A percentile compares a stretch with the other conserved stretches of the same genome.
phyloP scores from a whole-genome alignment of 2,888 invertebrate species.

The Scaptodrosophila latifasciaeformis region DNA sequence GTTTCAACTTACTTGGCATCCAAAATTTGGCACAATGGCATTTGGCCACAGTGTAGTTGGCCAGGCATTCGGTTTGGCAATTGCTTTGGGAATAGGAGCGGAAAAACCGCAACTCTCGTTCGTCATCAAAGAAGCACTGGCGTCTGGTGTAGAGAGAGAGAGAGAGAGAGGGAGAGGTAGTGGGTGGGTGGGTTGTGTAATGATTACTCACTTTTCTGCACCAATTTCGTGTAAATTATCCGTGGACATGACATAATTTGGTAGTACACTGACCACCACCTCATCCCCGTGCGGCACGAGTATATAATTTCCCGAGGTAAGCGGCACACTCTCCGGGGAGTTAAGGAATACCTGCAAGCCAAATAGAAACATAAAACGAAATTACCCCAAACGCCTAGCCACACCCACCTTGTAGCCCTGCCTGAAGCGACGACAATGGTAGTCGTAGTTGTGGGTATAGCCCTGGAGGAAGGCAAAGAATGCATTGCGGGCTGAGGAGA shows the following conservation, averaged over 20 bases:
- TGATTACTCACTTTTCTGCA: conserved; percentile 72
- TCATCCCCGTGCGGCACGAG: conserved; percentile 75
- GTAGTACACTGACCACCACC: conserved; percentile 81
- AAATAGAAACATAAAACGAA: neutral
- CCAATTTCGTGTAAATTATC: conserved; percentile 79
- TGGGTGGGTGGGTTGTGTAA: neutral
- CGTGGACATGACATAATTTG: conserved; percentile 84
- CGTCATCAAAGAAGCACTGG: conserved; percentile 82
- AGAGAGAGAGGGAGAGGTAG: neutral
- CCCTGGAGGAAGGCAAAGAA: conserved; percentile 80
- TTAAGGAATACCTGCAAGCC: conserved; percentile 66
- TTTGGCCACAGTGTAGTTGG: conserved; percentile 79
- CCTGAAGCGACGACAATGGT: conserved; percentile 82
- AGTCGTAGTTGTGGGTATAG: conserved; percentile 80
- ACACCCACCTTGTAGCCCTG: conserved; percentile 81
- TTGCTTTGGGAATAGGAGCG: conserved; percentile 83
- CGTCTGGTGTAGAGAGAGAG: conserved; percentile 71
- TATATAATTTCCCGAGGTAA: conserved; percentile 72
- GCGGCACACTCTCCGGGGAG: conserved; percentile 72
- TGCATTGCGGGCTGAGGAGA: conserved; percentile 80
- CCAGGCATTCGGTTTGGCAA: conserved; percentile 83
- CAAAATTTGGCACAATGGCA: conserved; percentile 84
- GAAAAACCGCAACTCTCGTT: conserved; percentile 80
- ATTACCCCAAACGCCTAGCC: neutral
- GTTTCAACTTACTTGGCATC: conserved; percentile 79